A percentile compares a stretch with the other conserved stretches of the same genome.
Conservation (phyloP, 1,140 invertebrate species). For the Babylonia areolata region DNA sequence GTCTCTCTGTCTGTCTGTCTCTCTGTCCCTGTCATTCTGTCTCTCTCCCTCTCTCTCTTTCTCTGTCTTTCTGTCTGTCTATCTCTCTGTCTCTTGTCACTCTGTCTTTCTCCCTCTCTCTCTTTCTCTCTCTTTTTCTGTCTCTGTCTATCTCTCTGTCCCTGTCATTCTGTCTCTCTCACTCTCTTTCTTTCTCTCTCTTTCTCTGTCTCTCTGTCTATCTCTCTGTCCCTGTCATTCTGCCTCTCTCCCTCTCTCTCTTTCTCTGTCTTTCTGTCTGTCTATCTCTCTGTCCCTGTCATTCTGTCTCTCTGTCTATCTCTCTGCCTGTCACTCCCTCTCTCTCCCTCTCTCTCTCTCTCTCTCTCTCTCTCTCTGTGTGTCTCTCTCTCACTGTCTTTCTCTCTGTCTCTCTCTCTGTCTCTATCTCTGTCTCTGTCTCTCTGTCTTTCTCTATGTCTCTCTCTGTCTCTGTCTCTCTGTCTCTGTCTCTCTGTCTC, state of each 20-base stretch:
- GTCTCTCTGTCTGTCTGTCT: neutral
- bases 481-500: neutral
- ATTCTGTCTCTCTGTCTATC: neutral
- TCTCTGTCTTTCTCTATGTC: no score
- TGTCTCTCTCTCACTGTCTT: neutral
- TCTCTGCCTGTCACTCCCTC: neutral
- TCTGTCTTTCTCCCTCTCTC: no score
- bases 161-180: conserved; percentile 1
- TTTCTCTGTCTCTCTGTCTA: neutral
- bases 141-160: no score
- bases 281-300: neutral
- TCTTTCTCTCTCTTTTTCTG: no score
- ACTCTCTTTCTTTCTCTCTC: neutral
- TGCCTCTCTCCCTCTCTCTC: neutral
- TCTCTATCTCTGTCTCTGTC: neutral
- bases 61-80: neutral
- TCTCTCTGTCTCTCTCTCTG: neutral
- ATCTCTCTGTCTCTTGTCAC: neutral
- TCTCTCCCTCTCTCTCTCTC: neutral
- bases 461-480: no score
- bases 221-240: neutral
- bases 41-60: no score
- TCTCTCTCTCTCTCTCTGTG: neutral
- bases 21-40: neutral
- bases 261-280: neutral